These are phyloP conservation scores for Colletes gigas DNA, from an alignment of 1,140 invertebrate genomes.

Conservation along the genomic window DNA sequence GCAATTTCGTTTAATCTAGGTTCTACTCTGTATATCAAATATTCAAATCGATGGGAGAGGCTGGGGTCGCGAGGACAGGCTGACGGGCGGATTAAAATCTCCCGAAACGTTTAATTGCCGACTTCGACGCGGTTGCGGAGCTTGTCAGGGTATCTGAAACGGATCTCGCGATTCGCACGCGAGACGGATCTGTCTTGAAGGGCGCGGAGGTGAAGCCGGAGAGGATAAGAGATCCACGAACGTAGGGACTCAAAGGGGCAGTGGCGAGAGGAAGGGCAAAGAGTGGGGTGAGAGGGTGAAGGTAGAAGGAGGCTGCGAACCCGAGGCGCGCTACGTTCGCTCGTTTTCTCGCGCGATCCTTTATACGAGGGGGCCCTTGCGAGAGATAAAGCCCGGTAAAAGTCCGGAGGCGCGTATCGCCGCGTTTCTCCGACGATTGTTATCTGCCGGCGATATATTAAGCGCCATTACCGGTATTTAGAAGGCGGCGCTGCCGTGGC, in stretches of 20 bases:
- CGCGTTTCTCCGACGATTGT: conserved; percentile 72
- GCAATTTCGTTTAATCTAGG: too few relatives aligned
- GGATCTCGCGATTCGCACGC: conserved; percentile 57
- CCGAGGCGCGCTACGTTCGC: conserved; percentile 59
- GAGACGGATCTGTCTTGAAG: conserved; percentile 53
- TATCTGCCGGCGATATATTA: conserved; percentile 75
- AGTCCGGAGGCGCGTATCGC: conserved; percentile 68
- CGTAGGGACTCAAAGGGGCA: too few relatives aligned
- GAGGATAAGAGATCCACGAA: not conserved
- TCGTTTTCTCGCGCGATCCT: conserved; percentile 64
- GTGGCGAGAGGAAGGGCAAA: not conserved
- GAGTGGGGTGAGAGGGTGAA: conserved; percentile 26
- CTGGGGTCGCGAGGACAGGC: not conserved
- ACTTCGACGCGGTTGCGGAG: conserved; percentile 22
- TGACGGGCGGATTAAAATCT: conserved; percentile 32
- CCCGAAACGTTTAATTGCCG: conserved; percentile 40
- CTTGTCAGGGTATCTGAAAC: conserved; percentile 32
- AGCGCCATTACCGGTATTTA: conserved; percentile 76
- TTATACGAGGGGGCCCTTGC: conserved; percentile 34
- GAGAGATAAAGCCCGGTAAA: conserved; percentile 67
- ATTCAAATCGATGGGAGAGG: conserved; percentile 17
- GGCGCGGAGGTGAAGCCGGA: conserved; percentile 11
- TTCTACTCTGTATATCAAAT: not conserved
- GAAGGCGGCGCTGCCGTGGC: conserved; percentile 69
- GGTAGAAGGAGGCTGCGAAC: conserved; percentile 23